These are phyloP conservation scores for Aythya fuligula DNA, from an alignment of 2,797 vertebrate genomes.

Conservation along the genomic window DNA sequence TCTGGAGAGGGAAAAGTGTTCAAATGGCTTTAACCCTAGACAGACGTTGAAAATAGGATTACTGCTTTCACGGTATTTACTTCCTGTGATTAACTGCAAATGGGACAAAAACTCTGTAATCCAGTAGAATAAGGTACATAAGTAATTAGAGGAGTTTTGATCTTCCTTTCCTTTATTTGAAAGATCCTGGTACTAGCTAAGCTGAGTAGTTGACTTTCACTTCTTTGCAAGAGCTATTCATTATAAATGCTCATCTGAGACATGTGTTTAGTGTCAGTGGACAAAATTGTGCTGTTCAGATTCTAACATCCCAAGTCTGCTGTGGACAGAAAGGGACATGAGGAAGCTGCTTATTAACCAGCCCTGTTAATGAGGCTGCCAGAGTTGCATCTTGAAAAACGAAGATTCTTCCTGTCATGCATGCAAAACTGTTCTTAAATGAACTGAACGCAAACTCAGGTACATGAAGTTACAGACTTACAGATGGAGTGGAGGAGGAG, in stretches of 20 bases:
- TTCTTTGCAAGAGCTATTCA: not conserved
- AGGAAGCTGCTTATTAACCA: not conserved
- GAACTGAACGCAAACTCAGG: accelerated
- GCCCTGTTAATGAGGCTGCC: not conserved
- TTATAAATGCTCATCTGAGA: not conserved
- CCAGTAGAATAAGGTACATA: not conserved
- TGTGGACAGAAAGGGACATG: not conserved
- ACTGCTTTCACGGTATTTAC: too few relatives aligned
- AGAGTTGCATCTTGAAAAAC: not conserved
- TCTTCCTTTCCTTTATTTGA: not conserved
- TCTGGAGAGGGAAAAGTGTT: not conserved
- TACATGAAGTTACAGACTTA: accelerated
- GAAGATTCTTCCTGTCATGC: not conserved
- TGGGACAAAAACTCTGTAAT: not conserved
- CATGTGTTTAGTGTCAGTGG: not conserved
- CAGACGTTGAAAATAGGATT: not conserved
- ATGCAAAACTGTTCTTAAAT: not conserved
- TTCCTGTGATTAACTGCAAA: not conserved
- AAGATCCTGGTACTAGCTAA: not conserved
- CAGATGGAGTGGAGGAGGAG: not conserved
- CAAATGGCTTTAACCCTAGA: not conserved
- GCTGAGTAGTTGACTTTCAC: not conserved
- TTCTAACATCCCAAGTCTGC: not conserved
- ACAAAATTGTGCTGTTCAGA: not conserved
- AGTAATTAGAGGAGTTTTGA: not conserved